Base-by-base conservation (phyloP, 2,113 vertebrate species). In the Centropus bengalensis region DNA sequence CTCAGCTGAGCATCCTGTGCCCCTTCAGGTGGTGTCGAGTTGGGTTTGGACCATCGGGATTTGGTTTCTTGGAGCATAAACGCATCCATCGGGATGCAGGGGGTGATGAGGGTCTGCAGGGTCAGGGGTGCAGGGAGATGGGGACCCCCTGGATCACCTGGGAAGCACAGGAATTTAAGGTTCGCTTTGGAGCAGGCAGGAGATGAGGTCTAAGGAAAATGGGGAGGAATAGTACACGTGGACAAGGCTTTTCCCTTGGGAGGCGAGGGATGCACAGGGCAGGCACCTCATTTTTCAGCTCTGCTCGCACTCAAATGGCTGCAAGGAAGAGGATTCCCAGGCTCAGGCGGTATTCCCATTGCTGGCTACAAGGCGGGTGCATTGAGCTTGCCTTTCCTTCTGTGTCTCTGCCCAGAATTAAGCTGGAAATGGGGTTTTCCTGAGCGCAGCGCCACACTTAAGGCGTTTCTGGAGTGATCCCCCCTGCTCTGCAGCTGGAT, bases 21-120 rank as follows among this genome's bases (percentile, higher is more conserved):
- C 28, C 20, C 52, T 44, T 6, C 0, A 3, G 36, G 52, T 12
- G 47, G 2, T 20, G 44, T 14, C 44, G 64, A 52, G 9, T 3
- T 36, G 32, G 71, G 18, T 8, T 36, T 9, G 36, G 10, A 2
- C 14, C 10, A 1, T 2, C 0, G 0, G 77, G 63, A 14, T 94
- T 74, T 63, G 83, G 42, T 54, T 86, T 14, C 49, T 49, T 6
- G 3, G 76, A 49, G 55, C 44, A 33, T 5, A 32, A 56, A 10
- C 0, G 2, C 33, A 60, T 74, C 23, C 1, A 0, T 1, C 28
- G 8, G 74, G 82, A 7, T 12, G 8, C 40, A 32, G 51, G 69
- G 32, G 30, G 10, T 8, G 18, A 2, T 8, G 63, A 1, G 8
- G 68, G 7, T 59, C 24, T 68, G 73, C 36, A 47, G 3, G 10